Percentiles rank a stretch among this genome's conserved stretches.
These are phyloP conservation scores for Dione vanillae DNA, from an alignment of 2,888 invertebrate species.

Conservation along the genomic window DNA sequence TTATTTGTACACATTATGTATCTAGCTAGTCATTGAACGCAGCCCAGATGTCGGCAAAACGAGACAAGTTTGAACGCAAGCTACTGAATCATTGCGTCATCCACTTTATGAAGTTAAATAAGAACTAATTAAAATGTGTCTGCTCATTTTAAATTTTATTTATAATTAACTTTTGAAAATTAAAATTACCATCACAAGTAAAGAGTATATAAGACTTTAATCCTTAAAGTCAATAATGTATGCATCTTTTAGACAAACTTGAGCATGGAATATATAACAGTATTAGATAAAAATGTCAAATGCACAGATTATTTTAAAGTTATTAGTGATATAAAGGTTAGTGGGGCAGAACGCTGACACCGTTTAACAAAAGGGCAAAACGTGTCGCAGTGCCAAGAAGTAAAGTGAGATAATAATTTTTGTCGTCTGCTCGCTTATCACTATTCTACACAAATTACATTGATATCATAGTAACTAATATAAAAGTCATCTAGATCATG, in stretches of 20 bases:
- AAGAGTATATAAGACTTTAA: background rate
- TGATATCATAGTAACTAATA: background rate
- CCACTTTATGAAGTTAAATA: background rate
- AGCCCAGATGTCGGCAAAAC: background rate
- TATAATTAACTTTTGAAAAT: background rate
- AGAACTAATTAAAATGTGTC: background rate
- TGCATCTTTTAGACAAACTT: background rate
- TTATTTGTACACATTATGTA: constrained; percentile 18
- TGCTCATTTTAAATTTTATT: background rate
- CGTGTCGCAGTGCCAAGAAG: constrained; percentile 34
- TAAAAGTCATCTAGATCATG: too few species aligned
- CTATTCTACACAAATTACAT: background rate
- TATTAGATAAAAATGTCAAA: constrained; percentile 15
- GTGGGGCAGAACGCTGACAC: constrained; percentile 59
- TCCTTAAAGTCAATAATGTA: background rate
- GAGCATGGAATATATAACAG: background rate
- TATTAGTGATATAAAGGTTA: constrained; percentile 64
- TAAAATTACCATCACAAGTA: background rate
- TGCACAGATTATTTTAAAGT: constrained; percentile 23
- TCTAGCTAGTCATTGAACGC: background rate
- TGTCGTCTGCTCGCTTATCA: constrained; percentile 57
- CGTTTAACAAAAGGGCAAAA: constrained; percentile 41
- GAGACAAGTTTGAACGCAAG: constrained; percentile 9
- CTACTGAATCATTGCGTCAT: constrained; percentile 8
- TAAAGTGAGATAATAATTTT: constrained; percentile 53